These are phyloP conservation scores for Morelia viridis DNA, from an alignment of 2,797 vertebrate species.

Conservation along the genomic window DNA sequence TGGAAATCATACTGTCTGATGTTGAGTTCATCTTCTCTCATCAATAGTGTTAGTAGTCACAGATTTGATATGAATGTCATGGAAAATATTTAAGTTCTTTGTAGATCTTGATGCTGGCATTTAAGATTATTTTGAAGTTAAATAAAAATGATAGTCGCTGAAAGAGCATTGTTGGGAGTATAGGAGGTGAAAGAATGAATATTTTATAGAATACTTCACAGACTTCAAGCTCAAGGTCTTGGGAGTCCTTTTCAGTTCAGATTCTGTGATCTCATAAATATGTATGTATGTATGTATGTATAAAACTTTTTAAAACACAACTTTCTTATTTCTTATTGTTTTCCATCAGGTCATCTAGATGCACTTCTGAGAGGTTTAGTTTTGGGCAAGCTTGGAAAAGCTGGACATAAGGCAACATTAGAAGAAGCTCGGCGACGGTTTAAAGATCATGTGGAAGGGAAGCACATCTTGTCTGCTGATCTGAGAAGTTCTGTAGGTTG, in stretches of 20 bases:
- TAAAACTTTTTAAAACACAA: neutral
- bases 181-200: neutral
- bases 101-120: neutral
- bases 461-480: constrained; percentile 87
- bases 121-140: neutral
- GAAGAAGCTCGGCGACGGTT: constrained; percentile 95
- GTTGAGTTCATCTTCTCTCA: neutral
- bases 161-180: neutral
- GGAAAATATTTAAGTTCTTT: neutral
- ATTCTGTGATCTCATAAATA: neutral
- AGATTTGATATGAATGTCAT: neutral
- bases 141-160: neutral
- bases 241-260: neutral
- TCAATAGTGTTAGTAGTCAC: neutral
- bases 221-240: neutral
- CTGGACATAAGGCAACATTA: constrained; percentile 92
- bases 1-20: neutral
- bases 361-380: constrained; percentile 92
- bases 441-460: constrained; percentile 93
- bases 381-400: constrained; percentile 93
- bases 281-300: constrained; percentile 7
- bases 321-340: neutral
- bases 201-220: neutral
- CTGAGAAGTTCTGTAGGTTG: constrained; percentile 91
- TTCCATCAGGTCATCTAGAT: constrained; percentile 86